phyloP scores from a whole-genome alignment of 2,113 vertebrate genomes.

The Ageneiosus marmoratus region DNA sequence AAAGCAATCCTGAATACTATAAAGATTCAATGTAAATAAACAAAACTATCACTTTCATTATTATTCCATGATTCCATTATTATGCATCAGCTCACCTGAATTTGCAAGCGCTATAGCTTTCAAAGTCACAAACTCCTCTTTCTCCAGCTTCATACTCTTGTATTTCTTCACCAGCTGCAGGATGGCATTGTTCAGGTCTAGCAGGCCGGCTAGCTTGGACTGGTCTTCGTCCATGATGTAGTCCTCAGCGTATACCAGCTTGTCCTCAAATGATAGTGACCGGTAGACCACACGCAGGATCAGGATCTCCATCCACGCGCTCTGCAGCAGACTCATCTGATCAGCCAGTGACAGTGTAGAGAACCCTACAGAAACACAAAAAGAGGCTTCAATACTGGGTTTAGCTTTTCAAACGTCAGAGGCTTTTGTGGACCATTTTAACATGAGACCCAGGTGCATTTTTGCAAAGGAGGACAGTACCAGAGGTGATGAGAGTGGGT shows the following conservation, averaged over 20 bases:
- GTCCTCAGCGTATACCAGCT: constrained; percentile 98
- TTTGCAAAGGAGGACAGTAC: background rate
- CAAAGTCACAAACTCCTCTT: constrained; percentile 98
- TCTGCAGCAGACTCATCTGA: constrained; percentile 99
- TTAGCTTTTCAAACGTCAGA: background rate
- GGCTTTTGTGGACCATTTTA: background rate
- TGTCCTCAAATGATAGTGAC: constrained; percentile 96
- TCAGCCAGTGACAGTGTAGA: constrained; percentile 97
- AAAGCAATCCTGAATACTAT: background rate
- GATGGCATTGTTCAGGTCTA: constrained; percentile 97
- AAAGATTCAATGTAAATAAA: background rate
- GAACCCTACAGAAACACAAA: constrained; percentile 79
- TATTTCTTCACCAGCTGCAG: constrained; percentile 99
- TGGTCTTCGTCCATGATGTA: constrained; percentile 99
- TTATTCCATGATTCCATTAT: background rate
- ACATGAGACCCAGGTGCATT: background rate
- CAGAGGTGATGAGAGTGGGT: background rate
- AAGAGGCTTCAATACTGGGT: background rate
- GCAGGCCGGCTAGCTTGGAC: constrained; percentile 94
- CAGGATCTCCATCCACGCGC: constrained; percentile 99
- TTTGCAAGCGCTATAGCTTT: constrained; percentile 99
- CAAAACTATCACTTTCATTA: background rate
- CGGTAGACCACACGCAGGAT: constrained; percentile 97
- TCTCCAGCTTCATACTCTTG: constrained; percentile 97
- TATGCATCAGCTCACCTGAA: constrained; percentile 83